Evolutionary conservation across 1,140 invertebrate genomes (phyloP).

Genomic region (Drosophila serrata): DNA sequence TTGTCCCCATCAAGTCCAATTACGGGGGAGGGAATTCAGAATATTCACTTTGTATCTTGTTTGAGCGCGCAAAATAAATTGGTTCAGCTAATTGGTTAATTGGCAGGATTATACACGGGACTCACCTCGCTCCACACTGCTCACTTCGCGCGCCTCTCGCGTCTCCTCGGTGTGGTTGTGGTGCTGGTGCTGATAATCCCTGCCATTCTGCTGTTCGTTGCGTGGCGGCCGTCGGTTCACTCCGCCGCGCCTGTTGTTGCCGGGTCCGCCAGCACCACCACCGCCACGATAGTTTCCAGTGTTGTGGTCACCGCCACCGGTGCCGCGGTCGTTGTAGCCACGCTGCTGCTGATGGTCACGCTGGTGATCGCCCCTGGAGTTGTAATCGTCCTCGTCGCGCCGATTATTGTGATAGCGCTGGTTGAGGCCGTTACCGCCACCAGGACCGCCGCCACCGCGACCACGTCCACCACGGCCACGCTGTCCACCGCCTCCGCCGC

Average conservation of each 20-base stretch:
- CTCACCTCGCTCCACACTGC: constrained; percentile 83
- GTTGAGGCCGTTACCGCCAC: constrained; percentile 73
- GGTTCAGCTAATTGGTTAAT: constrained; percentile 58
- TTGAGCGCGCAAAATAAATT: constrained; percentile 40
- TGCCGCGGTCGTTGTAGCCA: constrained; percentile 63
- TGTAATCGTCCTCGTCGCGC: constrained; percentile 82
- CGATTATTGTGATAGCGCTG: constrained; percentile 83
- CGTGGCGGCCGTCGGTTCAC: constrained; percentile 70
- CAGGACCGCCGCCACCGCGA: constrained; percentile 63
- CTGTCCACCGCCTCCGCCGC: constrained; percentile 73
- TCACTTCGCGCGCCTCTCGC: constrained; percentile 80
- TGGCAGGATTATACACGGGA: constrained; percentile 42
- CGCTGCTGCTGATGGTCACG: constrained; percentile 64
- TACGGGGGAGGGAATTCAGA: constrained; percentile 11
- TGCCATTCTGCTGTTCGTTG: constrained; percentile 76
- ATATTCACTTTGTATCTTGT: constrained; percentile 48
- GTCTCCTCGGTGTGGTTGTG: constrained; percentile 82
- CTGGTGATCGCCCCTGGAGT: constrained; percentile 82
- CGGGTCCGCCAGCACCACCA: constrained; percentile 50
- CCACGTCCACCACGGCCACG: constrained; percentile 68
- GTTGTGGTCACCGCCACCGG: constrained; percentile 48
- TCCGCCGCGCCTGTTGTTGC: constrained; percentile 76
- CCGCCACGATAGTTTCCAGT: constrained; percentile 65
- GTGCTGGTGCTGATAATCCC: constrained; percentile 78
- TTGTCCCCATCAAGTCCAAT: constrained; percentile 31